A percentile compares a stretch with the other conserved stretches of the same genome.
Evolutionary conservation across 2,113 vertebrate species (phyloP).

Genomic region (Ellobius talpinus): DNA sequence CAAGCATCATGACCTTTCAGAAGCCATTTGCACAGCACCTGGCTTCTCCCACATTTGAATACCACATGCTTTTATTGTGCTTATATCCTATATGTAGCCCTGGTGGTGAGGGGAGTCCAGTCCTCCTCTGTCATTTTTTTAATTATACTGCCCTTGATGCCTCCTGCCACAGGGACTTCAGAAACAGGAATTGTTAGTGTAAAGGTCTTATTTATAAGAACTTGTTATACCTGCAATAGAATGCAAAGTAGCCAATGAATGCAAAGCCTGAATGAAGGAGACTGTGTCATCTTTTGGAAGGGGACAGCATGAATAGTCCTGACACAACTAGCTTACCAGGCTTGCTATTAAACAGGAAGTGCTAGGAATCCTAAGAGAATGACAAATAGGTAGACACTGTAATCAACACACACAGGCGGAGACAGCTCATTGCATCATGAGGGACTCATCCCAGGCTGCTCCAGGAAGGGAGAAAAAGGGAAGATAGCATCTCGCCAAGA

Average conservation of each 20-base stretch:
- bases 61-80: neutral
- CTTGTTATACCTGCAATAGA: neutral
- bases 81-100: neutral
- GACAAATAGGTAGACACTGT: neutral
- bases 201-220: neutral
- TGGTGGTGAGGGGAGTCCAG: neutral
- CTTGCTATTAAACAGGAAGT: constrained; percentile 44
- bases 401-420: neutral
- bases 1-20: neutral
- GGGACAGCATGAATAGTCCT: neutral
- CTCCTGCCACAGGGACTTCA: neutral
- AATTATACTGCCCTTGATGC: neutral
- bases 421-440: constrained; percentile 4
- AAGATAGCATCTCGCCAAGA: neutral
- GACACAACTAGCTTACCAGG: constrained; percentile 8
- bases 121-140: neutral
- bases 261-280: constrained; percentile 41
- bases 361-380: neutral
- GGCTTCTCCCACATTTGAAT: neutral
- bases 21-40: neutral
- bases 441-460: neutral
- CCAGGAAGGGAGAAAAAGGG: neutral
- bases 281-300: neutral
- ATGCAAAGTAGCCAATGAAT: constrained; percentile 10
- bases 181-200: neutral